These are phyloP conservation scores for Drosophila putrida DNA, from an alignment of 2,888 invertebrate species.

Conservation along the genomic window DNA sequence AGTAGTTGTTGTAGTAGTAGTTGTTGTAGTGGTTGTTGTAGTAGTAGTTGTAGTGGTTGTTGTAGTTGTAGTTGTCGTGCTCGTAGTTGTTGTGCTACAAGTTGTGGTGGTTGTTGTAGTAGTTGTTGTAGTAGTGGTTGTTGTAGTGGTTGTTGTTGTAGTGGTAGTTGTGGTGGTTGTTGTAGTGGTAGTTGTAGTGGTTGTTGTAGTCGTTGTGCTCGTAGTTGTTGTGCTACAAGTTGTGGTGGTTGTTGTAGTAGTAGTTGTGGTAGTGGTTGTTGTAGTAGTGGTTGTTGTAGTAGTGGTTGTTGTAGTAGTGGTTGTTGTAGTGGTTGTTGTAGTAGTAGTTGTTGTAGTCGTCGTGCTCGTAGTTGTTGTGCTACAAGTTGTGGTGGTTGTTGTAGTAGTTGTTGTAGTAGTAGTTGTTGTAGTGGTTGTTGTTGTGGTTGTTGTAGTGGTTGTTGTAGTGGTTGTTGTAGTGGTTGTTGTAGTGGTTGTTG, in stretches of 20 bases:
- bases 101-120: constrained; percentile 25
- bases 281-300: constrained; percentile 30
- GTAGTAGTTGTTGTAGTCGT: constrained; percentile 17
- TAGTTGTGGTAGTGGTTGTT: constrained; percentile 6
- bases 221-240: not conserved
- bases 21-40: constrained; percentile 26
- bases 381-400: constrained; percentile 20
- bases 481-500: constrained; percentile 13
- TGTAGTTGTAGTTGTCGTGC: constrained; percentile 6
- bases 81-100: constrained; percentile 12
- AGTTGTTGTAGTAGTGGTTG: constrained; percentile 15
- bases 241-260: constrained; percentile 17
- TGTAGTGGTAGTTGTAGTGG: constrained; percentile 26
- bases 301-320: constrained; percentile 21
- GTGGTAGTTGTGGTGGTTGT: constrained; percentile 18
- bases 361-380: constrained; percentile 14
- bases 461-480: constrained; percentile 1
- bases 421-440: constrained; percentile 15
- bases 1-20: constrained; percentile 16
- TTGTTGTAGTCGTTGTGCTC: constrained; percentile 11
- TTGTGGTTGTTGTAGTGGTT: not conserved
- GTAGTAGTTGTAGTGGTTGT: constrained; percentile 17
- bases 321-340: constrained; percentile 22
- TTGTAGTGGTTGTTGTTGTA: constrained; percentile 8
- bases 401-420: constrained; percentile 13